Conservation (phyloP, 1,140 invertebrate genomes). For the Lethocerus indicus region DNA sequence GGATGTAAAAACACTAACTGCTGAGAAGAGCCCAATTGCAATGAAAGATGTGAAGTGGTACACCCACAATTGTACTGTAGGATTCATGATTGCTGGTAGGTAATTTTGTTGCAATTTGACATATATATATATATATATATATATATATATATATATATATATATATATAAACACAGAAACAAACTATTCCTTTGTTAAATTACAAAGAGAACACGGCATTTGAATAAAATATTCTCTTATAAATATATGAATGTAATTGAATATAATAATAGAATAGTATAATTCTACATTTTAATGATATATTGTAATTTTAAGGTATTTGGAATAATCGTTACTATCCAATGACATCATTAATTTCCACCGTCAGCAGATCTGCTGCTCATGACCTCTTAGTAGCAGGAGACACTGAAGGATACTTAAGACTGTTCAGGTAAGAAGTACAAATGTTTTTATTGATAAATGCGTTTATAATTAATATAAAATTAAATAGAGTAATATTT, state of each 20-base stretch:
- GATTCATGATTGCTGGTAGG: conserved; percentile 65
- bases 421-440: conserved; percentile 57
- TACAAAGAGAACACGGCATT: no score
- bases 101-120: conserved; percentile 1
- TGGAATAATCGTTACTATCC: conserved; percentile 81
- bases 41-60: conserved; percentile 85
- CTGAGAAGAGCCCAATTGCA: conserved; percentile 64
- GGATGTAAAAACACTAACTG: conserved; percentile 66
- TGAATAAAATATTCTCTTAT: no score
- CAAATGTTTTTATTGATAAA: background rate
- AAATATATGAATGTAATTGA: no score
- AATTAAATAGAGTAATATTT: conserved; percentile 8
- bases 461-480: background rate
- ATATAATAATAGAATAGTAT: background rate
- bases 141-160: background rate
- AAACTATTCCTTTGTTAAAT: no score
- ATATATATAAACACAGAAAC: background rate
- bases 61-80: conserved; percentile 66
- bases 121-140: background rate
- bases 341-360: conserved; percentile 59
- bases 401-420: conserved; percentile 79
- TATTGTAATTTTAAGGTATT: conserved; percentile 36
- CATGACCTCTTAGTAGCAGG: conserved; percentile 71
- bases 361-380: conserved; percentile 59
- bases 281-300: background rate